Conservation (phyloP, 64 coral and sea anemone genomes). For the Stichodactyla helianthus region DNA sequence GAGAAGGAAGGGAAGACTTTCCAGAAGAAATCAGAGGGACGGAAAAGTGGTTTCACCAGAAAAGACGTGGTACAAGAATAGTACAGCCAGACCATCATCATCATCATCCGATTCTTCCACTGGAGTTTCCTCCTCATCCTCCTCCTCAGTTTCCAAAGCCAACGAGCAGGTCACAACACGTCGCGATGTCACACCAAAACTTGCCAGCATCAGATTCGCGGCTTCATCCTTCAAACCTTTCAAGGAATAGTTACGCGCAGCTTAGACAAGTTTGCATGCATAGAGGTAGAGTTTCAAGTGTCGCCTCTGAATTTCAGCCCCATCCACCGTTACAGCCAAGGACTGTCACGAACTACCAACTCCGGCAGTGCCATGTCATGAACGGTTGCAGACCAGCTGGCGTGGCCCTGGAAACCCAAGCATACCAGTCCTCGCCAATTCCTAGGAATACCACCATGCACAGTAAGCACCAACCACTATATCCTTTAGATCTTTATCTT, state of each 20-base stretch:
- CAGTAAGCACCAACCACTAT: neutral
- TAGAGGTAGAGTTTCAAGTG: neutral
- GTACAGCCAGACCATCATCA: neutral
- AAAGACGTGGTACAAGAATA: conserved; percentile 2
- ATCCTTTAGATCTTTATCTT: neutral
- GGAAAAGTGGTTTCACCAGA: neutral
- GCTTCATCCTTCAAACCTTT: neutral
- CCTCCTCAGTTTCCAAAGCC: neutral
- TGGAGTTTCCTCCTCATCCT: neutral
- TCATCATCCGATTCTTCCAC: neutral
- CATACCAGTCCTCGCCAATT: neutral
- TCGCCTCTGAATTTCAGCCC: neutral
- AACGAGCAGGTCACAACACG: neutral
- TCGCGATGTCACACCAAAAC: neutral
- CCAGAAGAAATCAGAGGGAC: neutral
- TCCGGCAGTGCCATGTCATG: neutral
- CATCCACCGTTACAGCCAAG: neutral
- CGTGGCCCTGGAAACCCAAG: neutral
- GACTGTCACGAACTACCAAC: neutral
- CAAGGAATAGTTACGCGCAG: neutral
- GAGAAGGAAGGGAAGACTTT: neutral
- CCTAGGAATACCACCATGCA: neutral
- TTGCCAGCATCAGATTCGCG: neutral
- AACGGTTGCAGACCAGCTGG: neutral
- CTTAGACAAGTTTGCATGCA: neutral